phyloP scores from a whole-genome alignment of 2,888 invertebrate genomes.

The Cordilura impudica region DNA sequence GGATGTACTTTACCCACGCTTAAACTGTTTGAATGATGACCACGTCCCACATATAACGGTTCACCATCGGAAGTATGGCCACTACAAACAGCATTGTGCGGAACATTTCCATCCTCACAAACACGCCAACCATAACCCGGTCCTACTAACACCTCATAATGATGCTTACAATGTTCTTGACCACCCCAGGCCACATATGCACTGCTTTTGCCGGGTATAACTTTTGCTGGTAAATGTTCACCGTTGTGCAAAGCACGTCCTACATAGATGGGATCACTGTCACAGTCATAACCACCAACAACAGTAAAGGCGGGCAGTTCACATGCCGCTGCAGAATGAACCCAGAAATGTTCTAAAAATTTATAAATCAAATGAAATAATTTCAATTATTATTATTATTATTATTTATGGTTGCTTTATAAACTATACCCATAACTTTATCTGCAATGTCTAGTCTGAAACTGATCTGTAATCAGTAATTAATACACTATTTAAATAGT shows the following conservation, averaged over 20 bases:
- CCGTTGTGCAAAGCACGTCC: constrained; percentile 78
- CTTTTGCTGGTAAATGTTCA: constrained; percentile 81
- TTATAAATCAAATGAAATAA: neutral
- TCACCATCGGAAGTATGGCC: constrained; percentile 77
- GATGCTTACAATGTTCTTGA: constrained; percentile 75
- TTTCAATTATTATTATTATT: neutral
- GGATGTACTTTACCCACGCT: constrained; percentile 80
- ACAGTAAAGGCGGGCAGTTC: constrained; percentile 71
- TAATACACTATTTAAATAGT: constrained; percentile 12
- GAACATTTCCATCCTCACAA: constrained; percentile 72
- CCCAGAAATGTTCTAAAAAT: constrained; percentile 73
- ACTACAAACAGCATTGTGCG: constrained; percentile 66
- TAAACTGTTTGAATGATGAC: constrained; percentile 78
- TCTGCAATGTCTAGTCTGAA: neutral
- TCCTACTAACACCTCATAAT: constrained; percentile 78
- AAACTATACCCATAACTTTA: constrained; percentile 25
- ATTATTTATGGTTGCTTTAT: neutral
- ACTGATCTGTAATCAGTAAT: neutral
- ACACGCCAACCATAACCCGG: constrained; percentile 79
- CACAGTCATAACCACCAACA: constrained; percentile 68
- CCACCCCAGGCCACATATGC: constrained; percentile 72
- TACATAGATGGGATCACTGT: constrained; percentile 68
- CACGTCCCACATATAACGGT: constrained; percentile 79
- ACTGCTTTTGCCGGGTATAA: constrained; percentile 73
- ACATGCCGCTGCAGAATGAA: constrained; percentile 71